Percentiles rank a stretch among this genome's conserved stretches.
Conservation (phyloP, 2,888 invertebrate species). For the Agrochola macilenta region DNA sequence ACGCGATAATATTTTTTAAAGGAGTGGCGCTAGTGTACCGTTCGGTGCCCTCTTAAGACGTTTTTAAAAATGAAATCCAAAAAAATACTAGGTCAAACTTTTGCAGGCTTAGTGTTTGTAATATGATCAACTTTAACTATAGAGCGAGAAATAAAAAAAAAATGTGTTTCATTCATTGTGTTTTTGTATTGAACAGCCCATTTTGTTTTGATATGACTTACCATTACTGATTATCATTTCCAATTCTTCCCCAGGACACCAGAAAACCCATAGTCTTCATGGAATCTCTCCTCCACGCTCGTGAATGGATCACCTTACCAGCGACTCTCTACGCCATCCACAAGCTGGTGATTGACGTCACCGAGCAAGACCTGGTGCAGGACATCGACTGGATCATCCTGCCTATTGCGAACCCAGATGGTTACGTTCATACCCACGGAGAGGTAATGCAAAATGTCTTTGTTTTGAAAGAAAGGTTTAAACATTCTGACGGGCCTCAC, state of each 20-base stretch:
- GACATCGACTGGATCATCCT: conserved; percentile 92
- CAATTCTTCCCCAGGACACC: conserved; percentile 65
- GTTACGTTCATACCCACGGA: conserved; percentile 91
- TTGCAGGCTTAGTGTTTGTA: not conserved
- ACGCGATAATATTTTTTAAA: no score
- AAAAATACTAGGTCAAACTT: not conserved
- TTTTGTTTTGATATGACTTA: not conserved
- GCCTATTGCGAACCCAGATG: conserved; percentile 93
- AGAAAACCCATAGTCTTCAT: conserved; percentile 89
- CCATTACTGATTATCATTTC: not conserved
- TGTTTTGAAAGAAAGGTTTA: not conserved
- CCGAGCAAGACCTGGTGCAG: conserved; percentile 86
- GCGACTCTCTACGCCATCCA: conserved; percentile 91
- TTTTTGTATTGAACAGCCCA: not conserved
- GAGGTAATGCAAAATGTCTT: conserved; percentile 68
- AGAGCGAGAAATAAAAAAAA: not conserved
- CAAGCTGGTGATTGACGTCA: conserved; percentile 90
- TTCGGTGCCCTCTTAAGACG: no score
- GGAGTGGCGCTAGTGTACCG: no score
- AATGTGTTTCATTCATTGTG: not conserved
- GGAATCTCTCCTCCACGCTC: conserved; percentile 91
- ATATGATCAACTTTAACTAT: not conserved
- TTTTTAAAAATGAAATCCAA: not conserved
- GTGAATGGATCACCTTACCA: conserved; percentile 93
- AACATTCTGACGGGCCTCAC: not conserved